Evolutionary conservation across 2,888 invertebrate genomes (phyloP).

Genomic region (Acanthosepion lycidas): DNA sequence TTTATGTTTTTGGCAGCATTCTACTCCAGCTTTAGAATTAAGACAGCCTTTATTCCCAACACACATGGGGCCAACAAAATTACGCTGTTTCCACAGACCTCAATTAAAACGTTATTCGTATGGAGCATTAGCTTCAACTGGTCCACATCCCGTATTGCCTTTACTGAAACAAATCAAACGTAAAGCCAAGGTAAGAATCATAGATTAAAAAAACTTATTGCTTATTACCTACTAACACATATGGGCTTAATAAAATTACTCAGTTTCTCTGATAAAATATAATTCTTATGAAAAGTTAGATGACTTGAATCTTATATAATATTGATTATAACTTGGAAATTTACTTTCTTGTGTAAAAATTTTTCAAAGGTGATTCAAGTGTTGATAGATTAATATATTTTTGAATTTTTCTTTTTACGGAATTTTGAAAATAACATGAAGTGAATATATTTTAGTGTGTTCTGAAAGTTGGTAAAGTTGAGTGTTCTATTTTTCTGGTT

Average conservation of each 20-base stretch:
- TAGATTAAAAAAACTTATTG: neutral
- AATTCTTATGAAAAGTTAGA: too few species aligned
- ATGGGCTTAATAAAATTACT: neutral
- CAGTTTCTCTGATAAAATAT: too few species aligned
- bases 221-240: neutral
- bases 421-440: too few species aligned
- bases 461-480: too few species aligned
- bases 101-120: slow-evolving; percentile 89
- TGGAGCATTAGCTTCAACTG: slow-evolving; percentile 82
- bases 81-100: slow-evolving; percentile 95
- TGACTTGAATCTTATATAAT: too few species aligned
- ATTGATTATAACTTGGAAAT: too few species aligned
- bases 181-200: slow-evolving; percentile 79
- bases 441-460: too few species aligned
- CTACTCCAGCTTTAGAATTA: slow-evolving; percentile 96
- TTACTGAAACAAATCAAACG: slow-evolving; percentile 92
- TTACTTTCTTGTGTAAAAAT: too few species aligned
- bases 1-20: slow-evolving; percentile 84
- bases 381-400: too few species aligned
- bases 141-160: slow-evolving; percentile 88
- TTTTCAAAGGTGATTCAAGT: too few species aligned
- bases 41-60: slow-evolving; percentile 96
- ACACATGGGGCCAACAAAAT: slow-evolving; percentile 87
- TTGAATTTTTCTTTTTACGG: too few species aligned
- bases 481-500: too few species aligned